Evolutionary conservation across 2,797 vertebrate species (phyloP), one percentile per base, ranked within the genome.

Genomic region (Falco cherrug): DNA sequence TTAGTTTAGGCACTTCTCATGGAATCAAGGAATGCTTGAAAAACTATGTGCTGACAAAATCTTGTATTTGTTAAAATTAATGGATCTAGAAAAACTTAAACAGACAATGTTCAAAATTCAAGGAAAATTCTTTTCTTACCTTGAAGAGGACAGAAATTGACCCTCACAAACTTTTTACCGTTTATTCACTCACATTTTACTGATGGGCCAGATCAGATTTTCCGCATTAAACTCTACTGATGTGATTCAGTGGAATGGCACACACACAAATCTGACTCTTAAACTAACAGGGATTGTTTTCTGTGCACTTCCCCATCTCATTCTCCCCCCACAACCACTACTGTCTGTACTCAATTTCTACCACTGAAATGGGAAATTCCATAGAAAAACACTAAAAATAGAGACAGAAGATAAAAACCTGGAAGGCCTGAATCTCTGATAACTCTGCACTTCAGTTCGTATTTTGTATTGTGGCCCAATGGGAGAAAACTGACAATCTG

Each of bases 401-500:
- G 64, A 96, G 64, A 88, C 33, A 63, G 67, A 83, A 89, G 81
- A 97, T 54, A 95, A 90, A 96, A 94, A 65, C 82, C 61, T 77
- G 91, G 82, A 84, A 73, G 29, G 41, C 41, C 70, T 68, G 45
- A 89, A 89, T 90, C 83, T 54, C 76, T 79, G 90, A n/a, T 87
- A 79, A 70, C 86, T 90, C 84, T 56, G 63, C 81, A 90, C 85
- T 89, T 68, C 83, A 82, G 86, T 68, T 95, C 95, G 90, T 86
- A 96, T 95, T 92, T 68, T 95, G 70, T 31, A 53, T 81, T 63
- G 37, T 60, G 95, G 92, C 69, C 95, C 95, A 94, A 74, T 82
- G 93, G 96, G 95, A 97, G 78, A 92, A 0, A 63, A 91, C 92
- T 89, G 90, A 90, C 93, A 96, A 96, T 96, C 90, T 96, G 95